Evolutionary conservation across 2,113 vertebrate species (phyloP), one percentile per base, ranked within the genome.

Genomic region (Clarias gariepinus): DNA sequence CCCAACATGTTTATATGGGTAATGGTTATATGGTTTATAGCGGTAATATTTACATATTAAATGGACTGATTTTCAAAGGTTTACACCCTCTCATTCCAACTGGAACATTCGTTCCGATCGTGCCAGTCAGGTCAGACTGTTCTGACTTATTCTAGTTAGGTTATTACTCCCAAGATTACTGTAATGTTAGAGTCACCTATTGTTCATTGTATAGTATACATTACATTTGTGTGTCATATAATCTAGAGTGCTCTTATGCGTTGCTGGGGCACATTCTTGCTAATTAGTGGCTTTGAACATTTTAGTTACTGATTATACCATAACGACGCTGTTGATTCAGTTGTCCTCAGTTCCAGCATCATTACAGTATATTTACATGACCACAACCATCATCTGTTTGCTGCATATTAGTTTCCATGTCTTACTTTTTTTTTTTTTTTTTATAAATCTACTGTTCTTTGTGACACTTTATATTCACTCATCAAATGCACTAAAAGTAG

Each of bases 381-480:
- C 30, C 18, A n/a, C 68, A 84, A 5, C 25, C 21, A 9, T 19
- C 15, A 3, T 68, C 61, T 19, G 36, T 66, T 64, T 82, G 61
- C 80, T 81, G n/a, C 23, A 41, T 61, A 16, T 23, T 21, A 36
- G 25, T 73, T 69, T 8, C 4, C 9, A 41, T 68, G 82, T 71
- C 52, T 57, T 71, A 73, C 66, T 57, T 23, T 4, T n/a, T 28
- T 30, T 78, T 25, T 52, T 57, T 23, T 4, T n/a, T 28, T 30
- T 78, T 25, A 12, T 33, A 6, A 10, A 21, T 83, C 81, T 82
- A 41, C 10, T 10, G 52, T 21, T 66, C 87, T 78, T 85, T 85
- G 71, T 73, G 58, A n/a, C 36, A 69, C 33, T 30, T 16, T 2
- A 78, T 58, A 4, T 30, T 30, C 41, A 47, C 69, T 73, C 23